Conservation (phyloP, 2,797 vertebrate genomes). For the Lindbergichthys nudifrons region DNA sequence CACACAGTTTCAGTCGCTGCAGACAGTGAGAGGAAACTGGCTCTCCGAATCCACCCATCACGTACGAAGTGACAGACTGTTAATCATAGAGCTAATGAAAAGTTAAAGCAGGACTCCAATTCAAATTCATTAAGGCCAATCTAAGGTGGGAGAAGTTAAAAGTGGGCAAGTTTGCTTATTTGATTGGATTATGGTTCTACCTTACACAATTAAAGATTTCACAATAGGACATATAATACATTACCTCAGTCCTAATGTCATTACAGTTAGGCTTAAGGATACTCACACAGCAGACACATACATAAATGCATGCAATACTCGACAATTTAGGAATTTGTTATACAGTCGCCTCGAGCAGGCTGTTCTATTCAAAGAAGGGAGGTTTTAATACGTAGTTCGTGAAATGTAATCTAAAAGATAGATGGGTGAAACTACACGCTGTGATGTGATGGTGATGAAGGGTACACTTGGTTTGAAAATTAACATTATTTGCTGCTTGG, state of each 20-base stretch:
- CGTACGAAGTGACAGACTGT: constrained; percentile 40
- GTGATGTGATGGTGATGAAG: constrained; percentile 40
- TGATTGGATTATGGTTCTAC: constrained; percentile 30
- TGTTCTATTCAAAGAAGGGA: constrained; percentile 30
- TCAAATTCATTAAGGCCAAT: constrained; percentile 34
- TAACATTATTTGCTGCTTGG: constrained; percentile 40
- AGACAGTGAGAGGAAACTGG: constrained; percentile 31
- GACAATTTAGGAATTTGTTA: constrained; percentile 17
- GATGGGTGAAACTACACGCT: constrained; percentile 26
- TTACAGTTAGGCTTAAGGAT: background rate
- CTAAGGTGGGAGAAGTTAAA: constrained; percentile 17
- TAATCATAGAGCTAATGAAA: constrained; percentile 59
- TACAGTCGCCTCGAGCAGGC: constrained; percentile 14
- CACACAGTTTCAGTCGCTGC: constrained; percentile 35
- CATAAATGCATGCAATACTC: constrained; percentile 58
- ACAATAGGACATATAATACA: constrained; percentile 20
- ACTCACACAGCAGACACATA: constrained; percentile 21
- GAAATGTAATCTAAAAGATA: constrained; percentile 48
- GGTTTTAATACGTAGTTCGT: constrained; percentile 29
- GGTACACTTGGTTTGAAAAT: constrained; percentile 26
- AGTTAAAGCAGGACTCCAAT: constrained; percentile 35
- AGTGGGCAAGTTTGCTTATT: constrained; percentile 14
- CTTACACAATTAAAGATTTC: constrained; percentile 16
- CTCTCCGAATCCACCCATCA: constrained; percentile 43
- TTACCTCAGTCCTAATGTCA: constrained; percentile 13